These are phyloP conservation scores for Solen grandis DNA, from an alignment of 1,140 invertebrate species.

Conservation along the genomic window DNA sequence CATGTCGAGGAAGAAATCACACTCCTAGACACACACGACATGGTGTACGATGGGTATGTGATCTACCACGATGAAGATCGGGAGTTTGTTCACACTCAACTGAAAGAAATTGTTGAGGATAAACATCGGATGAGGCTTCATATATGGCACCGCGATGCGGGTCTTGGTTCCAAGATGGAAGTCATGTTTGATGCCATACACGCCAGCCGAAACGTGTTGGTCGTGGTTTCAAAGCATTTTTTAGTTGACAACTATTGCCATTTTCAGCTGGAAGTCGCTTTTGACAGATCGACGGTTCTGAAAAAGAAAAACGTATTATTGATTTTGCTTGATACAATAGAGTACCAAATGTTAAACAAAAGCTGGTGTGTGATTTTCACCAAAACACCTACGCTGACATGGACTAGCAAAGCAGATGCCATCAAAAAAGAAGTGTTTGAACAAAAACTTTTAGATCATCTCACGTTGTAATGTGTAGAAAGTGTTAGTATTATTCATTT, in stretches of 20 bases:
- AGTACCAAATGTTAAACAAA: not conserved
- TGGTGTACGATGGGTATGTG: not conserved
- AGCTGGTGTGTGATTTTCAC: not conserved
- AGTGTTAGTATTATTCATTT: too few species aligned
- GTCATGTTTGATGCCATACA: not conserved
- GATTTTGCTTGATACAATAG: not conserved
- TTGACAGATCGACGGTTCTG: not conserved
- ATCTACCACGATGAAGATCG: not conserved
- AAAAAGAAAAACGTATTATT: not conserved
- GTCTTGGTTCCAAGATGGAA: not conserved
- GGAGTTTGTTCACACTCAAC: not conserved
- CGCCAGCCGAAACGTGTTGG: not conserved
- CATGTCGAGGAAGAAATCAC: not conserved
- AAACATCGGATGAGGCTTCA: not conserved
- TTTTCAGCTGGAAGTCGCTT: not conserved
- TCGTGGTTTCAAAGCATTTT: not conserved
- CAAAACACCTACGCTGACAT: not conserved
- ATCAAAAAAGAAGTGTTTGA: not conserved
- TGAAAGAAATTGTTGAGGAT: not conserved
- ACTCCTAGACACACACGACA: not conserved
- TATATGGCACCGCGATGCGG: not conserved
- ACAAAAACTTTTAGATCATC: too few species aligned
- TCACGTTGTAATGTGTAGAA: too few species aligned
- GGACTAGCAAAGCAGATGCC: not conserved
- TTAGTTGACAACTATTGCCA: not conserved